Evolutionary conservation across 1,140 invertebrate genomes (phyloP).

Genomic region (Colletes gigas): DNA sequence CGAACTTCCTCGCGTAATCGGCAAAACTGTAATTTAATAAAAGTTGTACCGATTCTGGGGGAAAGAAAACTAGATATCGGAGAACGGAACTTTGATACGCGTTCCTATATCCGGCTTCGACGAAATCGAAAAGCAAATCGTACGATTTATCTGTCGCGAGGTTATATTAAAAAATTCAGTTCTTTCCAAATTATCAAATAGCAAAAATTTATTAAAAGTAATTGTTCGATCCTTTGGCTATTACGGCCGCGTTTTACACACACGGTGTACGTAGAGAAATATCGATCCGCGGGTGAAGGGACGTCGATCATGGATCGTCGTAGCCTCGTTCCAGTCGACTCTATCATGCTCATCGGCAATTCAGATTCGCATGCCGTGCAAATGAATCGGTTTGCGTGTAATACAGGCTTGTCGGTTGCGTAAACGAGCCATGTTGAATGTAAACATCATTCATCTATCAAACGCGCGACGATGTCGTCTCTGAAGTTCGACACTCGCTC

Average conservation of each 20-base stretch:
- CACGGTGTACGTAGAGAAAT: too few species aligned
- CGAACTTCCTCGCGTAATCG: not conserved
- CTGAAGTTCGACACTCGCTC: not conserved
- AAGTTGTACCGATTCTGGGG: not conserved
- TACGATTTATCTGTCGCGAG: not conserved
- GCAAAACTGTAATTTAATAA: not conserved
- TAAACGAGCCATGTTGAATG: not conserved
- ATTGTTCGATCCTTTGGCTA: too few species aligned
- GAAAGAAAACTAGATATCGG: not conserved
- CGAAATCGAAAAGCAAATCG: not conserved
- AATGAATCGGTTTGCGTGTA: not conserved
- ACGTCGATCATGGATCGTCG: not conserved
- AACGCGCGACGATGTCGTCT: not conserved
- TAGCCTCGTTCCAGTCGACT: too few species aligned
- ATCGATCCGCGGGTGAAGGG: not conserved
- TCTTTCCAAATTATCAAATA: too few species aligned
- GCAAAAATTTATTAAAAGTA: too few species aligned
- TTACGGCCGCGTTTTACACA: too few species aligned
- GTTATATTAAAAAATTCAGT: too few species aligned
- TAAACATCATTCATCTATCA: constrained; percentile 11
- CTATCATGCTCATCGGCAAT: not conserved
- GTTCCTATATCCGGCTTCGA: not conserved
- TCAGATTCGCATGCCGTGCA: not conserved
- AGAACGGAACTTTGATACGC: not conserved
- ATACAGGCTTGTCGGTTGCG: not conserved